These are phyloP conservation scores for Drosophila mayaguana DNA, from an alignment of 2,888 invertebrate genomes.

Conservation along the genomic window DNA sequence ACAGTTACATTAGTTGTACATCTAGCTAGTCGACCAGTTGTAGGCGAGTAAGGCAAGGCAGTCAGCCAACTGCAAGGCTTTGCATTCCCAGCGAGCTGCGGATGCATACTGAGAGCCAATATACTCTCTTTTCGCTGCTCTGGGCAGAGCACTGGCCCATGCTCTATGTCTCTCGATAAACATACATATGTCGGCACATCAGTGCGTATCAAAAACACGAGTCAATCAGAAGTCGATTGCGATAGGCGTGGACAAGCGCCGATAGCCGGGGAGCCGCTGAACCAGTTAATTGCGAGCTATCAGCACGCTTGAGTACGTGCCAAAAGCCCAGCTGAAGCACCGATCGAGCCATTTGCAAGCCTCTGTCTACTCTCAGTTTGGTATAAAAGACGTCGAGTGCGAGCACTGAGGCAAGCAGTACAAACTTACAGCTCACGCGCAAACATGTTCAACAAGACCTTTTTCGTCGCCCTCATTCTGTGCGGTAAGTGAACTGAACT, in stretches of 20 bases:
- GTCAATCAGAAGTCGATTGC: background rate
- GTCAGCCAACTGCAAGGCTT: no score
- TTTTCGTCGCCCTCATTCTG: slow-evolving; percentile 51
- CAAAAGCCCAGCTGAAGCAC: background rate
- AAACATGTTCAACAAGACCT: slow-evolving; percentile 67
- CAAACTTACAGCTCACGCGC: slow-evolving; percentile 5
- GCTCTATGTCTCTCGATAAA: background rate
- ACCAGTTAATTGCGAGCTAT: background rate
- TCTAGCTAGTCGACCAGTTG: background rate
- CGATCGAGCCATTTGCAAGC: background rate
- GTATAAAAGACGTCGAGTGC: slow-evolving; percentile 46
- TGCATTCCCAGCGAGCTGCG: no score
- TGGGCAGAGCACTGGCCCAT: background rate
- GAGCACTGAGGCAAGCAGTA: slow-evolving; percentile 42
- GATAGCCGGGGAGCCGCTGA: background rate
- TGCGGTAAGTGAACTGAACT: slow-evolving; percentile 56
- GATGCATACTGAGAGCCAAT: background rate
- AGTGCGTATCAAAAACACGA: slow-evolving; percentile 1
- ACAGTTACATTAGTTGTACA: background rate
- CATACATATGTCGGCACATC: slow-evolving; percentile 5
- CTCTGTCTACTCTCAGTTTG: background rate
- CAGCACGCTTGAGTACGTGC: slow-evolving; percentile 47
- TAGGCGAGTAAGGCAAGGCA: no score
- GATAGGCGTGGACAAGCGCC: background rate
- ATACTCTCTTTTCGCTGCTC: background rate